These are phyloP conservation scores for Ceyx erithaca DNA, from an alignment of 2,797 vertebrate genomes.

Conservation along the genomic window DNA sequence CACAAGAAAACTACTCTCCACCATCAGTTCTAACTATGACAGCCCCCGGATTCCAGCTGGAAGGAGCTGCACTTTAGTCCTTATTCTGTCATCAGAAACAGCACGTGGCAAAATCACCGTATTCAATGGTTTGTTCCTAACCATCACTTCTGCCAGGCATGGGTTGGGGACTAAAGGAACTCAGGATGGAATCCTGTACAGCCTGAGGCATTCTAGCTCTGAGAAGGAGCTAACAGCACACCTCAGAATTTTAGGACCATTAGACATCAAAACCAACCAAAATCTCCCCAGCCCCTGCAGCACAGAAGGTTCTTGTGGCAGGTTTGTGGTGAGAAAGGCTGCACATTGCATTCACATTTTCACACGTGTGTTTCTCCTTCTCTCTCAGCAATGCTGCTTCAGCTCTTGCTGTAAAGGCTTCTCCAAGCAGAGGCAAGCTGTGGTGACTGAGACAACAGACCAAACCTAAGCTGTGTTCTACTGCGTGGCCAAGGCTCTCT, in stretches of 20 bases:
- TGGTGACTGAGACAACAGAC: neutral
- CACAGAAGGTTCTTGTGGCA: neutral
- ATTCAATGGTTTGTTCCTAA: neutral
- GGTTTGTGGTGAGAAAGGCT: neutral
- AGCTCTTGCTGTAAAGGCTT: neutral
- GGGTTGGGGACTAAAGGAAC: neutral
- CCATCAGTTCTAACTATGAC: neutral
- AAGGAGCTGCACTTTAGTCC: neutral
- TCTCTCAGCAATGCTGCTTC: neutral
- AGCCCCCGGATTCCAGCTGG: neutral
- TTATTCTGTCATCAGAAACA: neutral
- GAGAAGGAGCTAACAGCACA: neutral
- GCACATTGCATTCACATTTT: neutral
- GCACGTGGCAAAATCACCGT: neutral
- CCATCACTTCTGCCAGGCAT: neutral
- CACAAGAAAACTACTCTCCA: neutral
- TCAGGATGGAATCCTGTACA: neutral
- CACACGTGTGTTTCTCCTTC: neutral
- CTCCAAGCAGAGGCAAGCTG: neutral
- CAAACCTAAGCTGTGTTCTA: neutral
- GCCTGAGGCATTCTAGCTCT: neutral
- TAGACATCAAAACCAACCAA: neutral
- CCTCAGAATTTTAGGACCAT: neutral
- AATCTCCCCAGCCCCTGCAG: neutral
- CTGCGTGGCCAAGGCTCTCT: neutral